phyloP scores from a whole-genome alignment of 2,888 invertebrate genomes.

The Caenorhabditis becei region DNA sequence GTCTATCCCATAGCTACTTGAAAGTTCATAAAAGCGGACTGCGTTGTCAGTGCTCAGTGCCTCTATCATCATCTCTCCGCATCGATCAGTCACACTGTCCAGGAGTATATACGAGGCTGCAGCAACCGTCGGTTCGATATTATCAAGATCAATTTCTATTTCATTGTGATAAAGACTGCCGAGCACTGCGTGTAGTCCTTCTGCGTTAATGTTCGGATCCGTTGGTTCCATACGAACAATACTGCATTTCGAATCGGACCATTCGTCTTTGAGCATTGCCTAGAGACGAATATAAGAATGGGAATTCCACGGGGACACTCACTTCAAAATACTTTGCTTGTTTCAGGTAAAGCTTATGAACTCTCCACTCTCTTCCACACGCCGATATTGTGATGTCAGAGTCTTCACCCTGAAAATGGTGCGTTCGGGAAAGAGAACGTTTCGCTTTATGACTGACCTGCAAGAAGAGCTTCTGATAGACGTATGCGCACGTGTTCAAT shows the following conservation, averaged over 20 bases:
- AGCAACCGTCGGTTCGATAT: conserved; percentile 70
- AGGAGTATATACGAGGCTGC: conserved; percentile 73
- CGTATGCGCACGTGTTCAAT: conserved; percentile 88
- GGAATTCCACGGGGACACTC: not conserved
- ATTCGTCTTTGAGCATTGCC: conserved; percentile 67
- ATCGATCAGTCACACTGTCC: conserved; percentile 68
- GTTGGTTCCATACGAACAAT: conserved; percentile 64
- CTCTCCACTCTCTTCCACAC: conserved; percentile 87
- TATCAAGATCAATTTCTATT: conserved; percentile 72
- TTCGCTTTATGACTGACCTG: conserved; percentile 85
- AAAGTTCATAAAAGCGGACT: conserved; percentile 61
- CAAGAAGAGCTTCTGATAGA: conserved; percentile 85
- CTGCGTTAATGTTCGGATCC: conserved; percentile 70
- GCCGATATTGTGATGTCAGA: conserved; percentile 88
- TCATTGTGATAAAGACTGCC: conserved; percentile 77
- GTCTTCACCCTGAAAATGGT: conserved; percentile 86
- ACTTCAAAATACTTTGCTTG: conserved; percentile 83
- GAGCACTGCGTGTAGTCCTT: conserved; percentile 74
- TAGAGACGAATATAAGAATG: conserved; percentile 2
- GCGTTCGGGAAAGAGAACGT: conserved; percentile 83
- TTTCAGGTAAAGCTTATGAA: conserved; percentile 89
- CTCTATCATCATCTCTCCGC: conserved; percentile 69
- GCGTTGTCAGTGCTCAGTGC: conserved; percentile 62
- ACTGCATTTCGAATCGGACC: conserved; percentile 70
- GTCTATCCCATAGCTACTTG: conserved; percentile 66